Conservation (phyloP, 2,797 vertebrate species). For the Okamejei kenojei region DNA sequence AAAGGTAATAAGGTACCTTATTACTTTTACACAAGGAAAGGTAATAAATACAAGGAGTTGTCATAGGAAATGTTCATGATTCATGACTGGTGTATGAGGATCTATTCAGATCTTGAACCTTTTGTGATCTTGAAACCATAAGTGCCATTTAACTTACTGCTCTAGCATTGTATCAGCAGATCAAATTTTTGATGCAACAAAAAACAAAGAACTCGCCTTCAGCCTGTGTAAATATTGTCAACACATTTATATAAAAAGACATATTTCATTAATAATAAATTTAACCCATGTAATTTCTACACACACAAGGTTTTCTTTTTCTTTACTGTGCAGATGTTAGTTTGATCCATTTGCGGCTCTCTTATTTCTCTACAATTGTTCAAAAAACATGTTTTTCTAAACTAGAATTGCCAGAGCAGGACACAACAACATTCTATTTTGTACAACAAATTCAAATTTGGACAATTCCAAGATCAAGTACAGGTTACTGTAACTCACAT, state of each 20-base stretch:
- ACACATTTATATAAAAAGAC: background rate
- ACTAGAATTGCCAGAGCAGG: background rate
- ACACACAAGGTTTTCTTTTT: too few relatives aligned
- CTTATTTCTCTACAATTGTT: background rate
- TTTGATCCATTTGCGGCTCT: background rate
- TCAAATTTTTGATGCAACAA: background rate
- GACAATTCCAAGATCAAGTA: background rate
- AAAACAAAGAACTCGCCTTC: background rate
- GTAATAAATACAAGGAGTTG: background rate
- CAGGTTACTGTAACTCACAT: background rate
- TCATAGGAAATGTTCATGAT: background rate
- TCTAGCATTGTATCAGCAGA: background rate
- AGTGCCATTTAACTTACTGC: background rate
- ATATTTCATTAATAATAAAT: background rate
- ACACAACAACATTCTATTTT: constrained; percentile 10
- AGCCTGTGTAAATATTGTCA: background rate
- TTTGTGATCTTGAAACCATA: background rate
- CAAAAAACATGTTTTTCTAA: background rate
- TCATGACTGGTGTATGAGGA: background rate
- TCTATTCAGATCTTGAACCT: background rate
- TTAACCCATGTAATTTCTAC: background rate
- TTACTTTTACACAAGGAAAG: background rate
- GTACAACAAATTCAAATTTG: background rate
- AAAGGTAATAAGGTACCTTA: too few relatives aligned
- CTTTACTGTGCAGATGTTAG: background rate